phyloP scores from a whole-genome alignment of 2,113 vertebrate species.

The Sinocyclocheilus anshuiensis region DNA sequence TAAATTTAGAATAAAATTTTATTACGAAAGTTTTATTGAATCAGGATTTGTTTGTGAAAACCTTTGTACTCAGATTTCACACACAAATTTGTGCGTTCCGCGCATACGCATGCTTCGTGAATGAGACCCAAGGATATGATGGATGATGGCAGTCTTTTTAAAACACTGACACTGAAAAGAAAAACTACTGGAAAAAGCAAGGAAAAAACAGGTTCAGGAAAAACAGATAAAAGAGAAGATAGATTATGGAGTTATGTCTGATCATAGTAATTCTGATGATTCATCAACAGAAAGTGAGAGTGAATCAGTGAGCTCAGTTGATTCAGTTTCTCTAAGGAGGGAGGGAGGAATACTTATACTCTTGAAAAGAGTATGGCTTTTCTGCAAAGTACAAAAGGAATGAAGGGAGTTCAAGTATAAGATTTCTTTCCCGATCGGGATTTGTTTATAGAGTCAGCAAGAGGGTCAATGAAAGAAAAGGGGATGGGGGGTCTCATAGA shows the following conservation, averaged over 20 bases:
- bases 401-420: background rate
- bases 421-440: background rate
- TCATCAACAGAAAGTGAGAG: background rate
- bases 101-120: no score
- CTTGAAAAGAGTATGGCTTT: background rate
- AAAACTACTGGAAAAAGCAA: no score
- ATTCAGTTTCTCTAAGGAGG: background rate
- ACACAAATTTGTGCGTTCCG: no score
- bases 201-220: background rate
- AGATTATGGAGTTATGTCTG: background rate
- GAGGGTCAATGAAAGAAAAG: background rate
- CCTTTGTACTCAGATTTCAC: no score
- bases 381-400: background rate
- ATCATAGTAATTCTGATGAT: background rate
- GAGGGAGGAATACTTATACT: background rate
- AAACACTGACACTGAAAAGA: no score
- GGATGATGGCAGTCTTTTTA: no score
- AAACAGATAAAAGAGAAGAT: background rate
- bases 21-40: no score
- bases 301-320: background rate
- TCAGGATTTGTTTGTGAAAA: no score
- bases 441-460: background rate
- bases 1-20: no score
- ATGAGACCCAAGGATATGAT: no score
- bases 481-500: background rate